Conservation (phyloP, 2,113 vertebrate genomes). For the Caretta caretta region DNA sequence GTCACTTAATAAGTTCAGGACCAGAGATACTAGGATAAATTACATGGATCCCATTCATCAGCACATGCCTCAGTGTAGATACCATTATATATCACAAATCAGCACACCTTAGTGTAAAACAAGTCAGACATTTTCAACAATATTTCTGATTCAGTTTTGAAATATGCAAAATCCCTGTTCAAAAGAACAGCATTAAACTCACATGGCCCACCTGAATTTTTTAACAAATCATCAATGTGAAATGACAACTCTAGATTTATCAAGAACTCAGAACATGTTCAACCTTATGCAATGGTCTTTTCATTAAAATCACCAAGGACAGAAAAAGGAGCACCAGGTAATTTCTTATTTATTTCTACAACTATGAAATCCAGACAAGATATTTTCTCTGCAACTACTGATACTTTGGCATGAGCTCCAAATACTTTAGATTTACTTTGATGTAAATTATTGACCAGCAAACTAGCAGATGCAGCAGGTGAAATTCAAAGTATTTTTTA, state of each 20-base stretch:
- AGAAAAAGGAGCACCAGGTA: not conserved
- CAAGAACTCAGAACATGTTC: not conserved
- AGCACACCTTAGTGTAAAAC: not conserved
- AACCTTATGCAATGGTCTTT: not conserved
- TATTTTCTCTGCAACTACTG: not conserved
- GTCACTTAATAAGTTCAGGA: not conserved
- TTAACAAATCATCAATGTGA: not conserved
- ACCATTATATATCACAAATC: not conserved
- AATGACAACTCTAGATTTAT: not conserved
- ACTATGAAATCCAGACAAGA: constrained; percentile 23
- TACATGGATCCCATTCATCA: not conserved
- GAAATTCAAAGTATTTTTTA: not conserved
- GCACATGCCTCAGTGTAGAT: not conserved
- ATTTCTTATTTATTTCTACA: not conserved
- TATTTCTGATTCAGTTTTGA: not conserved
- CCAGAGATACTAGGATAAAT: rapidly evolving
- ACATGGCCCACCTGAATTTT: not conserved
- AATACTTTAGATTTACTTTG: not conserved
- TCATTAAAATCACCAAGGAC: not conserved
- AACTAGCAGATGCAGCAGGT: not conserved
- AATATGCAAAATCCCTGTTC: not conserved
- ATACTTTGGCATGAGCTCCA: constrained; percentile 8
- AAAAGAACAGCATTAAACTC: not conserved
- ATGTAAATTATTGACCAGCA: not conserved
- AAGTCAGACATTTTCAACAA: not conserved